Evolutionary conservation across 2,888 invertebrate genomes (phyloP).

Genomic region (Nematopogon swammerdamellus): DNA sequence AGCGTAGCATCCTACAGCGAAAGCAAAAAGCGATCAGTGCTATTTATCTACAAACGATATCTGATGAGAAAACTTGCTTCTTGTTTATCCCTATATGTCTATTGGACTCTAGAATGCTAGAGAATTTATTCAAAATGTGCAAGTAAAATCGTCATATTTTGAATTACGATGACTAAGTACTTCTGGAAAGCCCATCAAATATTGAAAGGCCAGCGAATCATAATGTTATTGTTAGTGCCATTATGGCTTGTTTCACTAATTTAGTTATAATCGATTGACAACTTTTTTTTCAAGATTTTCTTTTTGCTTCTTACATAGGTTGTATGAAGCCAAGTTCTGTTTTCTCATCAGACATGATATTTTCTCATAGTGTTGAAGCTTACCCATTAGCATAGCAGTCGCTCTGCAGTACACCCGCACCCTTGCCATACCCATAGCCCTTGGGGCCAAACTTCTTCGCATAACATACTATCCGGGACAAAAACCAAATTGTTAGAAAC

Average conservation of each 20-base stretch:
- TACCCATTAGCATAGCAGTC: conserved; percentile 84
- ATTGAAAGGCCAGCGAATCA: too few species aligned
- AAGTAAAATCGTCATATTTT: too few species aligned
- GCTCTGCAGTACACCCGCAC: conserved; percentile 90
- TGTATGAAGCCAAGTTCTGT: conserved; percentile 11
- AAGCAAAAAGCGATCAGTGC: conserved; percentile 40
- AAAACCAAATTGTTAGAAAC: conserved; percentile 18
- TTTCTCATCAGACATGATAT: conserved; percentile 39
- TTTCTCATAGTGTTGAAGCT: conserved; percentile 34
- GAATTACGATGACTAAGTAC: too few species aligned
- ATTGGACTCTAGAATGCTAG: too few species aligned
- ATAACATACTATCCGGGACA: conserved; percentile 77
- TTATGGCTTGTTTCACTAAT: too few species aligned
- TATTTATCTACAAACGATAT: conserved; percentile 15
- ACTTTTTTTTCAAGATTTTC: too few species aligned
- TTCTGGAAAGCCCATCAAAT: too few species aligned
- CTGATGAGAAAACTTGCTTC: conserved; percentile 35
- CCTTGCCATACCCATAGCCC: conserved; percentile 96
- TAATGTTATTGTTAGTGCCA: too few species aligned
- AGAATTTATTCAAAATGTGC: too few species aligned
- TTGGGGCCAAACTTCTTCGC: conserved; percentile 96
- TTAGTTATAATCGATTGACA: too few species aligned
- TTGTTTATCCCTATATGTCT: too few species aligned
- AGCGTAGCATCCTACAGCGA: conserved; percentile 86
- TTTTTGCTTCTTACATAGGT: too few species aligned